Evolutionary conservation across 2,797 vertebrate species (phyloP), one percentile per base, ranked within the genome.

Genomic region (Megalops cyprinoides): DNA sequence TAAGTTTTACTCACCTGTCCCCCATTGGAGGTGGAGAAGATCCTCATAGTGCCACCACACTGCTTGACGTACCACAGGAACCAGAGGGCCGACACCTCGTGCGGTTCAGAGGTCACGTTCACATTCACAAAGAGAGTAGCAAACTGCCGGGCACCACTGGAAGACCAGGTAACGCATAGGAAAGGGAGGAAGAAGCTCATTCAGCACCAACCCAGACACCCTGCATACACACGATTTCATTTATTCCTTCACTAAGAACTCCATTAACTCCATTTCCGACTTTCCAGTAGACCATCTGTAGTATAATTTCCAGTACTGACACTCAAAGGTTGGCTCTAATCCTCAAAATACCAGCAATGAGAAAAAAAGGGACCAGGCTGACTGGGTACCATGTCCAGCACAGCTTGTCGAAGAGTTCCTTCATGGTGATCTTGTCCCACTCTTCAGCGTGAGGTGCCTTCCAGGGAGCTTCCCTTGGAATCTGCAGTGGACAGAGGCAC

Each of bases 11-110:
- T 31, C 88, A 99, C 98, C 97, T 99, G 98, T 60, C 98, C 98
- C 88, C 98, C 98, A 0, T 98, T 98, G 20, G 90, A 91, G 1
- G 97, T 98, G 79, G 98, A 98, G 89, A 95, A 95, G 87, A 99
- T 99, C 90, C 98, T 96, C 86, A 95, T 88, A 18, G 90, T 98
- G 8, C 98, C 98, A 2, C 98, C 98, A 49, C 98, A 99, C 88
- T 99, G 98, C 74, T 97, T 98, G 85, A 99, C 90, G 0, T 99
- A 99, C 98, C 98, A 99, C 89, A 99, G 90, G 82, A 99, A 99
- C 98, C 98, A 99, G 49, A 99, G 96, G 23, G 97, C 97, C 0
- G 97, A 99, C 82, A 99, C 93, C 87, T 99, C 98, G 1, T 99
- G 96, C 44, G 97, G 97, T 73, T 99, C 98, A 18, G 97, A 94